Percentiles rank a stretch among this genome's conserved stretches.
Conservation (phyloP, 2,888 invertebrate species). For the Eretmocerus hayati region DNA sequence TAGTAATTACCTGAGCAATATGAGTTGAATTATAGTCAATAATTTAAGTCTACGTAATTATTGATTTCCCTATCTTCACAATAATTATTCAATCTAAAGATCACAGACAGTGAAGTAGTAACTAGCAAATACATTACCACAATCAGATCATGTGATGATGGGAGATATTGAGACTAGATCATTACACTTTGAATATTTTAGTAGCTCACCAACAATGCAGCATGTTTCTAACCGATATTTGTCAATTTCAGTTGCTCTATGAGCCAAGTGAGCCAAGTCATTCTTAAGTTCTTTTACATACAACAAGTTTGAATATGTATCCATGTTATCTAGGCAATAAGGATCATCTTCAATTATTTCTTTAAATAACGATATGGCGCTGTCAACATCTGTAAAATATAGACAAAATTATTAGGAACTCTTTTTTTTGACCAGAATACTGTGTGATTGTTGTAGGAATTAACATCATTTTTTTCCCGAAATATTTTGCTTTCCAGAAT, state of each 20-base stretch:
- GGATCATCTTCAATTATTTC: slow-evolving; percentile 82
- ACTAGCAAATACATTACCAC: too few relatives aligned
- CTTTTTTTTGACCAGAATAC: not conserved
- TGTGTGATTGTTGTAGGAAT: too few relatives aligned
- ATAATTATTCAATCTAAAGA: too few relatives aligned
- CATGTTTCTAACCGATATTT: slow-evolving; percentile 97
- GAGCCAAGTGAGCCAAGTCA: slow-evolving; percentile 88
- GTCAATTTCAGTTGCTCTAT: slow-evolving; percentile 87
- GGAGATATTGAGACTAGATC: too few relatives aligned
- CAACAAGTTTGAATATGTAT: slow-evolving; percentile 91
- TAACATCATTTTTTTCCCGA: too few relatives aligned
- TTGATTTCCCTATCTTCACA: too few relatives aligned
- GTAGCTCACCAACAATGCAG: slow-evolving; percentile 78
- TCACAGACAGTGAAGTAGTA: too few relatives aligned
- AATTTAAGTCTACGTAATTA: too few relatives aligned
- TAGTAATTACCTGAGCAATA: slow-evolving; percentile 98
- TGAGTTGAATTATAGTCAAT: slow-evolving; percentile 5
- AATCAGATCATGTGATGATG: too few relatives aligned
- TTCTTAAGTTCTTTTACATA: slow-evolving; percentile 90
- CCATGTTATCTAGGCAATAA: slow-evolving; percentile 89
- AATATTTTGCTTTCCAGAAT: too few relatives aligned
- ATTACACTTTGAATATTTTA: too few relatives aligned
- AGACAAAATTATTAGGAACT: not conserved
- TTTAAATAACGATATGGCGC: slow-evolving; percentile 78
- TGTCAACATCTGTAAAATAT: slow-evolving; percentile 67